Percentiles rank a stretch among this genome's conserved stretches.
Evolutionary conservation across 2,888 invertebrate genomes (phyloP).

Genomic region (Synergus gifuensis): DNA sequence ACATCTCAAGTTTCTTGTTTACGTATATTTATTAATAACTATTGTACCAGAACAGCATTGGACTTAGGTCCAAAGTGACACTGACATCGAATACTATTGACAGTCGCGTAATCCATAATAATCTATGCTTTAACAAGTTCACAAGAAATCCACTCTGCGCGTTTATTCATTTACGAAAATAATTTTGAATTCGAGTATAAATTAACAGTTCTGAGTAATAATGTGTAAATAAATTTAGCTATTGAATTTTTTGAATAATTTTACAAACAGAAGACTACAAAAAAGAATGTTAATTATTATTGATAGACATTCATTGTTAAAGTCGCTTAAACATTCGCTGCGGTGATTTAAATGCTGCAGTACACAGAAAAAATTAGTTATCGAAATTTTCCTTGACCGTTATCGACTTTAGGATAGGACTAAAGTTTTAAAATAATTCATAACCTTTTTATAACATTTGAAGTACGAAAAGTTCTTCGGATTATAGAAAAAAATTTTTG

Average conservation of each 20-base stretch:
- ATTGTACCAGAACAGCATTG: conserved; percentile 50
- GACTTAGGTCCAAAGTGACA: conserved; percentile 56
- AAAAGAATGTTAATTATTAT: background rate
- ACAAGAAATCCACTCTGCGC: background rate
- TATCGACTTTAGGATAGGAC: no score
- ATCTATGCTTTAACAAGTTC: background rate
- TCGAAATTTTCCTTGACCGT: no score
- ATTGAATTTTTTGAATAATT: no score
- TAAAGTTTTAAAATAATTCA: no score
- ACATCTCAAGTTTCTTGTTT: conserved; percentile 45
- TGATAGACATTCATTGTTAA: background rate
- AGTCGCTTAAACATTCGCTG: background rate
- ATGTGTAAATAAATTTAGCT: no score
- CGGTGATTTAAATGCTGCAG: conserved; percentile 33
- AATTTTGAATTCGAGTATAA: background rate
- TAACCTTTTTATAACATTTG: no score
- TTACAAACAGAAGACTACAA: no score
- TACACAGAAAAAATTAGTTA: no score
- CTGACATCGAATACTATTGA: conserved; percentile 12
- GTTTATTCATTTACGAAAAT: background rate
- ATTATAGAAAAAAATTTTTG: no score
- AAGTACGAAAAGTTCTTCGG: no score
- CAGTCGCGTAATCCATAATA: background rate
- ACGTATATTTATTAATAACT: conserved; percentile 53
- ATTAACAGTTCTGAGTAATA: background rate